phyloP scores from a whole-genome alignment of 2,797 vertebrate genomes.

The Xyrichtys novacula region DNA sequence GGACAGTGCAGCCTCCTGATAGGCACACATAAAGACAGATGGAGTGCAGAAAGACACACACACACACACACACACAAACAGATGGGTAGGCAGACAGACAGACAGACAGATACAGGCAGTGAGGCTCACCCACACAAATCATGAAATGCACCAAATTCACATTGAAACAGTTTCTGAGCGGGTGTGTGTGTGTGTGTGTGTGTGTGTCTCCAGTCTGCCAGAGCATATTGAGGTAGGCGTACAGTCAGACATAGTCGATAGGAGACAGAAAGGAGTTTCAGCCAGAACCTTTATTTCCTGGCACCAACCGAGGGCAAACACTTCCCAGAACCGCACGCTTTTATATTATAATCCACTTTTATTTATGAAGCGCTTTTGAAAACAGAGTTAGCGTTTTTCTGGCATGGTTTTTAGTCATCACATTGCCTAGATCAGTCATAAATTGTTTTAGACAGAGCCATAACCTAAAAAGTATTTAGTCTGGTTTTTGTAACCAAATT shows the following conservation, averaged over 20 bases:
- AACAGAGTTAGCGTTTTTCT: slow-evolving; percentile 31
- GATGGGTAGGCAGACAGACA: slow-evolving; percentile 39
- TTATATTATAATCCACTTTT: slow-evolving; percentile 42
- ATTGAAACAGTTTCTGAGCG: slow-evolving; percentile 60
- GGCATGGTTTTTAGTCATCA: slow-evolving; percentile 35
- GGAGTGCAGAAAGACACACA: slow-evolving; percentile 54
- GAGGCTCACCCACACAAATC: slow-evolving; percentile 52
- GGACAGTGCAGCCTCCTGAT: slow-evolving; percentile 56
- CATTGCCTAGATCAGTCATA: slow-evolving; percentile 10
- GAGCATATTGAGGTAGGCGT: slow-evolving; percentile 70
- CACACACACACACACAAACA: slow-evolving; percentile 52
- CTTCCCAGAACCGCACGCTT: slow-evolving; percentile 48
- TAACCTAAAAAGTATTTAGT: slow-evolving; percentile 15
- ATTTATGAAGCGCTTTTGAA: slow-evolving; percentile 52
- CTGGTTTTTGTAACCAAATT: background rate
- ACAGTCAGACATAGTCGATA: slow-evolving; percentile 63
- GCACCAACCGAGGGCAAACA: slow-evolving; percentile 43
- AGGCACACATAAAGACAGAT: slow-evolving; percentile 65
- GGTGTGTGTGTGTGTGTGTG: slow-evolving; percentile 54
- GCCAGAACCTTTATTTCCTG: slow-evolving; percentile 59
- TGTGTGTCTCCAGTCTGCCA: slow-evolving; percentile 53
- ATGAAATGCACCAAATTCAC: slow-evolving; percentile 65
- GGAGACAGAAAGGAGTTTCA: slow-evolving; percentile 48
- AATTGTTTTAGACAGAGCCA: slow-evolving; percentile 7
- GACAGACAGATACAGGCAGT: slow-evolving; percentile 44